Evolutionary conservation across 2,113 vertebrate genomes (phyloP).

Genomic region (Stegostoma tigrinum): DNA sequence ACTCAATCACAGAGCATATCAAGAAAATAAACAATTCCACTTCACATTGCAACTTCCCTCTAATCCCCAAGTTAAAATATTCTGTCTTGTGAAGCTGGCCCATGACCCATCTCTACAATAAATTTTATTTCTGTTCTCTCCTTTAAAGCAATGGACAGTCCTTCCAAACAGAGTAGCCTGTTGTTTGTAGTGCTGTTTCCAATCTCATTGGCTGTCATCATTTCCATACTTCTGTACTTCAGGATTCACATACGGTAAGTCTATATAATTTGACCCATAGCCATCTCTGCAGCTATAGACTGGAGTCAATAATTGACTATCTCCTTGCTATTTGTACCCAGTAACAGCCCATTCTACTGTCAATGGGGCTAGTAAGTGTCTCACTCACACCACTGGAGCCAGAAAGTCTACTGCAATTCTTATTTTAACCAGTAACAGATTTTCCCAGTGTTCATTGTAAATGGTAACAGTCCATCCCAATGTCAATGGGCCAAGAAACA

Average conservation of each 20-base stretch:
- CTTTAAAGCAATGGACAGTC: neutral
- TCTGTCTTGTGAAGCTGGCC: neutral
- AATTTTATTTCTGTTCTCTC: neutral
- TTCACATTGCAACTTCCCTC: neutral
- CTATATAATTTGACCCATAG: neutral
- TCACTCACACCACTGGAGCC: too few species aligned
- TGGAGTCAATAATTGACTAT: neutral
- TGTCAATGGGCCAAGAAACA: neutral
- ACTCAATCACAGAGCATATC: neutral
- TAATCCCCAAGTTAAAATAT: neutral
- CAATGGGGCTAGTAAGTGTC: neutral
- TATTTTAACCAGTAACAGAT: neutral
- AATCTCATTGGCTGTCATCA: neutral
- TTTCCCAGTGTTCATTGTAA: neutral
- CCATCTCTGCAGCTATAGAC: neutral
- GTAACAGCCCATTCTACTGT: neutral
- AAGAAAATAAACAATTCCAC: neutral
- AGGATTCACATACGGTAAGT: slow-evolving; percentile 34
- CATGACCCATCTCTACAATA: neutral
- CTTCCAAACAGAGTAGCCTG: neutral
- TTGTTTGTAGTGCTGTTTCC: neutral
- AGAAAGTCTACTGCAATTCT: neutral
- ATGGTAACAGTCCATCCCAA: neutral
- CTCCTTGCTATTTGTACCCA: too few species aligned
- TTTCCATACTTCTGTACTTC: slow-evolving; percentile 35